Evolutionary conservation across 2,113 vertebrate genomes (phyloP).

Genomic region (Dendropsophus ebraccatus): DNA sequence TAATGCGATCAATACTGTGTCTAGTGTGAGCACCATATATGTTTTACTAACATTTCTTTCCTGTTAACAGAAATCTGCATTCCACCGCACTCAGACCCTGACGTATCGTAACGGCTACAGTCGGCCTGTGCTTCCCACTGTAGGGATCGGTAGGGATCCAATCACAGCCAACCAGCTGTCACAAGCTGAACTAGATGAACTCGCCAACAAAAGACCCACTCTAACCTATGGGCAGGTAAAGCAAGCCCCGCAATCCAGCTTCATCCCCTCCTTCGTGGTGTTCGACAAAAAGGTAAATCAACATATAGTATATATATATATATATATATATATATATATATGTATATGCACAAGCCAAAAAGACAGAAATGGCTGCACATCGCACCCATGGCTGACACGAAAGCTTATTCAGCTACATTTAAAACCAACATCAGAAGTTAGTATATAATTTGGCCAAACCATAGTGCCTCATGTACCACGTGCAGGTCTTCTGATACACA

Average conservation of each 20-base stretch:
- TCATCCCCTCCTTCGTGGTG: constrained; percentile 84
- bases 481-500: too few species aligned
- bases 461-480: too few species aligned
- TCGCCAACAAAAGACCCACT: constrained; percentile 67
- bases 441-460: too few species aligned
- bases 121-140: constrained; percentile 72
- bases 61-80: constrained; percentile 82
- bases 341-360: too few species aligned
- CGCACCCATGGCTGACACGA: too few species aligned
- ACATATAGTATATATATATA: too few species aligned
- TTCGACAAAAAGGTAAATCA: constrained; percentile 92
- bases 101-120: constrained; percentile 83
- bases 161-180: constrained; percentile 78
- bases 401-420: too few species aligned
- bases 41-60: constrained; percentile 32
- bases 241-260: constrained; percentile 64
- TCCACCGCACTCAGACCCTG: constrained; percentile 86
- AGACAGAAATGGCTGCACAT: too few species aligned
- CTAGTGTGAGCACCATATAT: background rate
- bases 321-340: too few species aligned
- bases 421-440: too few species aligned
- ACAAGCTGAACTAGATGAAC: constrained; percentile 74
- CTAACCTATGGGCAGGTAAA: constrained; percentile 71
- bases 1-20: background rate
- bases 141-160: constrained; percentile 78